Evolutionary conservation across 1,140 invertebrate genomes (phyloP).

Genomic region (Euglossa dilemma): DNA sequence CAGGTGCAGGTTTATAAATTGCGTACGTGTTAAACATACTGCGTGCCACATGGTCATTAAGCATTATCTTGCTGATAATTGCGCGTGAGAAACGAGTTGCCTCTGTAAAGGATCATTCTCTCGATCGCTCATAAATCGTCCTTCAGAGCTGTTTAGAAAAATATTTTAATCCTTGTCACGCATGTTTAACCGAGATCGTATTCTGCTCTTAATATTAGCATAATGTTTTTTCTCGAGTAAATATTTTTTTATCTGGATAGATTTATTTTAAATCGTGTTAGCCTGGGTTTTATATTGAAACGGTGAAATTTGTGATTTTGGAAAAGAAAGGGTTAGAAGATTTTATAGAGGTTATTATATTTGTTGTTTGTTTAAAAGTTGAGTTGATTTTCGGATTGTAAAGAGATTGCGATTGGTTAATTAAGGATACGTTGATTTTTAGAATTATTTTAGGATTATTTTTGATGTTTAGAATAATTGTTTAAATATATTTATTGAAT

Average conservation of each 20-base stretch:
- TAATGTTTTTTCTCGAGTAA: neutral
- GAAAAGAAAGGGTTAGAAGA: too few relatives aligned
- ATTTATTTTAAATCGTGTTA: neutral
- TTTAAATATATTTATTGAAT: too few relatives aligned
- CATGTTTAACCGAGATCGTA: neutral
- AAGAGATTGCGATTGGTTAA: too few relatives aligned
- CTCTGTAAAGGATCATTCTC: conserved; percentile 42
- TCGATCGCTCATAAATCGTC: conserved; percentile 46
- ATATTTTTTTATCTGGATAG: neutral
- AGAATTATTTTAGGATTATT: too few relatives aligned
- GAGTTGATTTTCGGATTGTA: too few relatives aligned
- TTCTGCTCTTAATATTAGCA: neutral
- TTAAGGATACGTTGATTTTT: too few relatives aligned
- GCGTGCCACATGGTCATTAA: conserved; percentile 39
- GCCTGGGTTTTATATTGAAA: too few relatives aligned
- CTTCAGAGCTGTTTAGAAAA: conserved; percentile 1
- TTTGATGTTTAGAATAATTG: too few relatives aligned
- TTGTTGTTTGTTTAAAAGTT: too few relatives aligned
- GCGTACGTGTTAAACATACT: conserved; percentile 29
- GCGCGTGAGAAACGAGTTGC: conserved; percentile 41
- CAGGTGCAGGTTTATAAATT: conserved; percentile 14
- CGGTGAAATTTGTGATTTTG: too few relatives aligned
- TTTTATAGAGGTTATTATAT: too few relatives aligned
- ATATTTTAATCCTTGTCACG: neutral
- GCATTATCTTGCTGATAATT: conserved; percentile 46